phyloP scores from a whole-genome alignment of 2,113 vertebrate genomes.

The Nestor notabilis region DNA sequence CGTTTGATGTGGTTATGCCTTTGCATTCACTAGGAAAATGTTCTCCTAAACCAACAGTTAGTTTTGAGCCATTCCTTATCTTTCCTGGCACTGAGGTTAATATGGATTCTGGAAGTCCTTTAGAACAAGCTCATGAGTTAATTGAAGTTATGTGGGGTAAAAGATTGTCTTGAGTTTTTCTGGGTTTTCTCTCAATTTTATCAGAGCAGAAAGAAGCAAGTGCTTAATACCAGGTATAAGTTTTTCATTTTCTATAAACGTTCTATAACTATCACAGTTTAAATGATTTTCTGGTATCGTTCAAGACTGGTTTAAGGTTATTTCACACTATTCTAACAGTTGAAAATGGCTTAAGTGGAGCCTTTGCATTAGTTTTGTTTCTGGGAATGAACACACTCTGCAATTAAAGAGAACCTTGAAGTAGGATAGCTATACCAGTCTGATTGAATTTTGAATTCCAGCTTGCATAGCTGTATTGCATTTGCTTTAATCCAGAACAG shows the following conservation, averaged over 20 bases:
- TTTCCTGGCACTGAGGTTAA: neutral
- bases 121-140: neutral
- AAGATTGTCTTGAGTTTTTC: neutral
- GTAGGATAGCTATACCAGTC: neutral
- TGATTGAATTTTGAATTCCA: neutral
- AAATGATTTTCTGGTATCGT: neutral
- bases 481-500: constrained; percentile 40
- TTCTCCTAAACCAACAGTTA: neutral
- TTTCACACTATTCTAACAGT: neutral
- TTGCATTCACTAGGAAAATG: neutral
- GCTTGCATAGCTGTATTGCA: neutral
- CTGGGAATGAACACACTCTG: neutral
- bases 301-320: neutral
- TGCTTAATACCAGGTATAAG: neutral
- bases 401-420: neutral
- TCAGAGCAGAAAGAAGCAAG: neutral
- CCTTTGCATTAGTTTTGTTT: constrained; percentile 11
- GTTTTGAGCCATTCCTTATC: neutral
- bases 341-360: neutral
- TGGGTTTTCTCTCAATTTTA: neutral
- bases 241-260: neutral
- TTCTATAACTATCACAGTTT: neutral
- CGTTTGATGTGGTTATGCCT: neutral
- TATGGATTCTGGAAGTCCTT: neutral
- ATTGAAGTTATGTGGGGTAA: neutral